Conservation (phyloP, 1,140 invertebrate species). For the Arion vulgaris region DNA sequence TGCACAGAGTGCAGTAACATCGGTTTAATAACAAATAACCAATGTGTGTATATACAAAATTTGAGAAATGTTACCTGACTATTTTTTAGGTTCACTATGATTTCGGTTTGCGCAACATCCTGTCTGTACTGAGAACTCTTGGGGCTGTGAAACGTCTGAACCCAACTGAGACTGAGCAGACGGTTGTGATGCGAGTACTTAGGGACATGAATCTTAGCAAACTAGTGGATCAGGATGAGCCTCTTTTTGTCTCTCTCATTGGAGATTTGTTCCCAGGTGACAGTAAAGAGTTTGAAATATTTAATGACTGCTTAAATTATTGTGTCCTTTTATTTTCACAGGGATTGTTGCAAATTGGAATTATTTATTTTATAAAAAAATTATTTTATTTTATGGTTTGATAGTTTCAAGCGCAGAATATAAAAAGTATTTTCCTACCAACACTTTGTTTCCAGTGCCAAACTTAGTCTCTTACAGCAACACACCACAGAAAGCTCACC, state of each 20-base stretch:
- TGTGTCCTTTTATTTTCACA: not conserved
- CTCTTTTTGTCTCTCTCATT: slow-evolving; percentile 94
- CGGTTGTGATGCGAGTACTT: slow-evolving; percentile 95
- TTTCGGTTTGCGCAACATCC: slow-evolving; percentile 95
- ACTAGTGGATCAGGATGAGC: slow-evolving; percentile 95
- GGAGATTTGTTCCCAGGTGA: slow-evolving; percentile 92
- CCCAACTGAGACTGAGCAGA: slow-evolving; percentile 92
- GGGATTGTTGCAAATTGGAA: too few relatives aligned
- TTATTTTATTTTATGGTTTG: too few relatives aligned
- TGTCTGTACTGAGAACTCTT: slow-evolving; percentile 92
- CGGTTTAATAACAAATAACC: too few relatives aligned
- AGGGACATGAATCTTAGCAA: slow-evolving; percentile 98
- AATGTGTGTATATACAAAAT: too few relatives aligned
- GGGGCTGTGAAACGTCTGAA: slow-evolving; percentile 92
- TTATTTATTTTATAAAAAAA: too few relatives aligned
- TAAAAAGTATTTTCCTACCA: too few relatives aligned
- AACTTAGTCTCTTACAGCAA: too few relatives aligned
- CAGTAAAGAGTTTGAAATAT: not conserved
- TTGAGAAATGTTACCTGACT: too few relatives aligned
- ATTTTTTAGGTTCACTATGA: slow-evolving; percentile 91
- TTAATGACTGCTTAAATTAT: not conserved
- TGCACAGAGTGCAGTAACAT: too few relatives aligned
- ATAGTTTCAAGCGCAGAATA: too few relatives aligned
- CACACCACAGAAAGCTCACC: too few relatives aligned
- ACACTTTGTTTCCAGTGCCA: too few relatives aligned